Base-by-base conservation (phyloP, 2,797 vertebrate species). In the Catostomus latipinnis region DNA sequence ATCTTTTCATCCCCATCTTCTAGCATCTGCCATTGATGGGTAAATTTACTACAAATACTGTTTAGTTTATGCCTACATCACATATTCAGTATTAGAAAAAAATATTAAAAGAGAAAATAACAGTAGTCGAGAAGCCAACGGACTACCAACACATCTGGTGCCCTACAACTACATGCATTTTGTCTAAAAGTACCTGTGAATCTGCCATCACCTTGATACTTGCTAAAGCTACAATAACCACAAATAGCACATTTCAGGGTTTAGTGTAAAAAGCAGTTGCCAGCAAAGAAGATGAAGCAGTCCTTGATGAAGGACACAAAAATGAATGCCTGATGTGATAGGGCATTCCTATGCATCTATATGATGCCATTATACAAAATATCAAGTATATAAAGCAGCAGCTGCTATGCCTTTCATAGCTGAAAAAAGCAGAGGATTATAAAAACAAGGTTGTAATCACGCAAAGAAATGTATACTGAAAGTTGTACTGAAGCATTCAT, bases 381-480 rank as follows among this genome's bases (percentile, higher is more conserved):
- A 6, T 12, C 60, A 13, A 77, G 34, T 68, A 50, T 12, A 68
- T 61, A 69, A 77, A 69, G 18, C 46, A 43, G 8, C 56, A 77
- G 56, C 34, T 77, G 56, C 48, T 18, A 69, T 12, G 18, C 56
- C 56, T 69, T 69, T 68, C 46, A 58, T 34, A 68, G 43, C 5
- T 60, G 9, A 45, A 60, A 45, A 76, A 76, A 49, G 49, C 10
- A 5, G 54, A 12, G 54, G 48, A 69, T 60, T 68, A 34, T 16
- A 52, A 34, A 76, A 43, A 69, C 75, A 69, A 76, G 56, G 13
- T 45, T 69, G 75, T 14, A 69, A 69, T 77, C 65, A 77, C 9
- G 48, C 18, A 45, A n/a, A 77, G 45, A 72, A 34, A 34, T 34
- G 22, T 22, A 3, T 22, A 3, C 2, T 18, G 16, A 3, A 22